phyloP scores from a whole-genome alignment of 2,797 vertebrate genomes.

The Cryptoprocta ferox region DNA sequence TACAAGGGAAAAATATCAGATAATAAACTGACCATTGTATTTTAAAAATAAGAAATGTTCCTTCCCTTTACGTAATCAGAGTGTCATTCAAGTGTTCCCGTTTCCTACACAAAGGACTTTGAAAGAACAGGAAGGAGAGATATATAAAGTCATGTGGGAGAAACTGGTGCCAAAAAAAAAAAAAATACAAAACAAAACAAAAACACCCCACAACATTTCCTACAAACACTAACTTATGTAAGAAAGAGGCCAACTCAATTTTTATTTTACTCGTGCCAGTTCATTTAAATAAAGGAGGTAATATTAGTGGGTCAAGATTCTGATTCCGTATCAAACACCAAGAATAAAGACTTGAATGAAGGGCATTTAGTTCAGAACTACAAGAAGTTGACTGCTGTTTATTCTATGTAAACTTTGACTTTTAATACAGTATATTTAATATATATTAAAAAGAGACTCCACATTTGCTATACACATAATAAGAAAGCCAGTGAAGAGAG shows the following conservation, averaged over 20 bases:
- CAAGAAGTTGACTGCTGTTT: not conserved
- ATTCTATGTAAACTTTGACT: not conserved
- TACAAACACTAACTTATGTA: not conserved
- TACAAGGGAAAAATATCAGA: slow-evolving; percentile 1
- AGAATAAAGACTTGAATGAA: slow-evolving; percentile 19
- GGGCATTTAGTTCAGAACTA: not conserved
- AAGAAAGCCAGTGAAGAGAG: not conserved
- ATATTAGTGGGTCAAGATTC: not conserved
- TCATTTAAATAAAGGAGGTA: slow-evolving; percentile 38
- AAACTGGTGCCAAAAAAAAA: not conserved
- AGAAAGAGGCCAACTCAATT: not conserved
- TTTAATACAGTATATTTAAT: not conserved
- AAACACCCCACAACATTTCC: not conserved
- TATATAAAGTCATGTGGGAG: not conserved
- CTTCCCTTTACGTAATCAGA: not conserved
- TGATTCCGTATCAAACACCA: not conserved
- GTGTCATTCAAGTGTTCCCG: not conserved
- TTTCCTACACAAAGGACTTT: slow-evolving; percentile 31
- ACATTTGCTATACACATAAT: slow-evolving; percentile 2
- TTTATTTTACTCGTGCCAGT: not conserved
- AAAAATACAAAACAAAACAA: no score
- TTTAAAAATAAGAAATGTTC: slow-evolving; percentile 38
- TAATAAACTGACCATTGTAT: not conserved
- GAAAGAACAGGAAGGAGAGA: not conserved
- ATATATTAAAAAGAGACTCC: slow-evolving; percentile 15